These are phyloP conservation scores for Calephelis nemesis DNA, from an alignment of 1,140 invertebrate species.

Conservation along the genomic window DNA sequence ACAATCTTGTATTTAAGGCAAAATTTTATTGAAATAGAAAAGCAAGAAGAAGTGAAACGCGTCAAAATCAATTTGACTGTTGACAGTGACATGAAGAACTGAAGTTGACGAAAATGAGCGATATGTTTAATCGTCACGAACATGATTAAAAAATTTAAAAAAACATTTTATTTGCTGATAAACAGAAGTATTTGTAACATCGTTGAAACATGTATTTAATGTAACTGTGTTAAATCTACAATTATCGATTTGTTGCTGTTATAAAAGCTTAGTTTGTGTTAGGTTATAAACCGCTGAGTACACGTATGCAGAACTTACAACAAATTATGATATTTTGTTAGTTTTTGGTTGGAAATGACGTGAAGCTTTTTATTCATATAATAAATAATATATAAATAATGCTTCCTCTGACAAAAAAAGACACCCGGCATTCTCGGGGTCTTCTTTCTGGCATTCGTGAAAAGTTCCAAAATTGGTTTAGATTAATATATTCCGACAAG, in stretches of 20 bases:
- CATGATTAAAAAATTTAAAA: not conserved
- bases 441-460: constrained; percentile 84
- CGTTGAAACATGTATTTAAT: not conserved
- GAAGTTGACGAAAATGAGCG: constrained; percentile 4
- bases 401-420: constrained; percentile 89
- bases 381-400: constrained; percentile 72
- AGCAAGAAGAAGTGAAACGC: no score
- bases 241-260: not conserved
- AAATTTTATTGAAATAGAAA: no score
- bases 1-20: no score
- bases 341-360: constrained; percentile 60
- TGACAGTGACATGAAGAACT: no score
- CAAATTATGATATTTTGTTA: constrained; percentile 48
- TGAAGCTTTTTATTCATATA: constrained; percentile 38
- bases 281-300: constrained; percentile 68
- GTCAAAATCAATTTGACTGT: no score
- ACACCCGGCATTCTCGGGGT: constrained; percentile 79
- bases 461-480: constrained; percentile 87
- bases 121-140: not conserved
- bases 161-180: not conserved
- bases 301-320: constrained; percentile 69
- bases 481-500: constrained; percentile 94
- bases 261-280: constrained; percentile 22
- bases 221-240: not conserved
- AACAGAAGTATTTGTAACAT: not conserved